A percentile compares a stretch with the other conserved stretches of the same genome.
Conservation (phyloP, 2,113 vertebrate species). For the Marcusenius ussheri region DNA sequence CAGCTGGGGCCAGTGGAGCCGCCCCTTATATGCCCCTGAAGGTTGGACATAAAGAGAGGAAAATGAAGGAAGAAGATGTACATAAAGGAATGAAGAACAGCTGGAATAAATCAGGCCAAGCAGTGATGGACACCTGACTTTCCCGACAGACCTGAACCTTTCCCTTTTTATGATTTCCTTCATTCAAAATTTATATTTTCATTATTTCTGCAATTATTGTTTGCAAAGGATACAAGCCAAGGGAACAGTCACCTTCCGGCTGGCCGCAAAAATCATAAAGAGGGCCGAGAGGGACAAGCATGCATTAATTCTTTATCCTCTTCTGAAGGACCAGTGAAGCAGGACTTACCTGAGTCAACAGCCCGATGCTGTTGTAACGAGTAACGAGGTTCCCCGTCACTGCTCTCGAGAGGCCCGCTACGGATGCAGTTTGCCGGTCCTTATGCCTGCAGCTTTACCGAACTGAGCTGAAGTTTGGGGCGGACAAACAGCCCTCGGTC, state of each 20-base stretch:
- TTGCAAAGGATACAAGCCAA: conserved; percentile 1
- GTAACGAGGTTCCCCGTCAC: not conserved
- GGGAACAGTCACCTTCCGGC: not conserved
- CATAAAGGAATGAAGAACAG: not conserved
- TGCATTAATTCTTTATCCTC: not conserved
- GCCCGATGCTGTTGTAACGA: too few relatives aligned
- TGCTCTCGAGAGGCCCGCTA: not conserved
- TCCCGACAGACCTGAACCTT: not conserved
- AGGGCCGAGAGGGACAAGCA: not conserved
- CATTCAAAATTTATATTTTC: conserved; percentile 9
- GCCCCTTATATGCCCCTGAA: not conserved
- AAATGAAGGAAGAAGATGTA: not conserved
- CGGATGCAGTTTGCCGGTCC: not conserved
- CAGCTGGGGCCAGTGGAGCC: not conserved
- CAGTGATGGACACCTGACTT: not conserved
- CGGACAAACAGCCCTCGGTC: not conserved
- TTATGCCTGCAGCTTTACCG: not conserved
- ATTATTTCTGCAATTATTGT: conserved; percentile 5
- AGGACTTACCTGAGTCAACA: not conserved
- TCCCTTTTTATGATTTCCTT: not conserved
- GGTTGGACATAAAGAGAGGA: not conserved
- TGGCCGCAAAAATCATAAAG: not conserved
- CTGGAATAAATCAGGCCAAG: not conserved
- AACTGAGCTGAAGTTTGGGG: not conserved
- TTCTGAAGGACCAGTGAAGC: not conserved